phyloP scores from a whole-genome alignment of 2,888 invertebrate species.

The Dascillus cervinus region DNA sequence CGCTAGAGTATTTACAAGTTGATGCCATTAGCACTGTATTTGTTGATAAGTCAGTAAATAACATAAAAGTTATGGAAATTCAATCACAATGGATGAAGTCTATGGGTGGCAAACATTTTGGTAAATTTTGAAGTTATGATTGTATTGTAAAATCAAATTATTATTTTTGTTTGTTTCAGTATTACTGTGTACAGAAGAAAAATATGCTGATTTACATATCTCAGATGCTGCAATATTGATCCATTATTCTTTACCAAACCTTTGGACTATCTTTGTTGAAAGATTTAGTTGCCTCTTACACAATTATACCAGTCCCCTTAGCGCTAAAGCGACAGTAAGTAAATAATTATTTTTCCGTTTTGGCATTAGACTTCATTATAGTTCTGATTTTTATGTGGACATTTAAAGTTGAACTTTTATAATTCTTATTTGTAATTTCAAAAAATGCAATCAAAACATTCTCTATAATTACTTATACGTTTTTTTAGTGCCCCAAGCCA shows the following conservation, averaged over 20 bases:
- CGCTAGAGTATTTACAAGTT: slow-evolving; percentile 30
- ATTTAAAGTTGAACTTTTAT: no score
- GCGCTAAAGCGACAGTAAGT: no score
- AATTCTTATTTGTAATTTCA: no score
- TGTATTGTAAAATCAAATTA: not conserved
- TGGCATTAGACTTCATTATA: no score
- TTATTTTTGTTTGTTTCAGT: slow-evolving; percentile 41
- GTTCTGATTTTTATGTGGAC: no score
- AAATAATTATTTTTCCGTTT: no score
- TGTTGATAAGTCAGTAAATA: slow-evolving; percentile 22
- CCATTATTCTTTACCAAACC: slow-evolving; percentile 61
- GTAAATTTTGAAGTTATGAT: slow-evolving; percentile 7
- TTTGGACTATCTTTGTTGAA: slow-evolving; percentile 60
- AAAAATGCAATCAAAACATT: no score
- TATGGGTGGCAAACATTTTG: slow-evolving; percentile 11
- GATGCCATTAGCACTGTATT: slow-evolving; percentile 24
- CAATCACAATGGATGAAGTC: slow-evolving; percentile 13
- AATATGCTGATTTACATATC: slow-evolving; percentile 54
- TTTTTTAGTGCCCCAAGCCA: no score
- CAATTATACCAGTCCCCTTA: slow-evolving; percentile 43
- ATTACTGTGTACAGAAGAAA: slow-evolving; percentile 64
- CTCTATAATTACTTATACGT: no score
- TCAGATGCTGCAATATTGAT: slow-evolving; percentile 59
- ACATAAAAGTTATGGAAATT: slow-evolving; percentile 10
- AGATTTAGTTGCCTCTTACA: slow-evolving; percentile 61